Evolutionary conservation across 2,888 invertebrate genomes (phyloP).

Genomic region (Macropis europaea): DNA sequence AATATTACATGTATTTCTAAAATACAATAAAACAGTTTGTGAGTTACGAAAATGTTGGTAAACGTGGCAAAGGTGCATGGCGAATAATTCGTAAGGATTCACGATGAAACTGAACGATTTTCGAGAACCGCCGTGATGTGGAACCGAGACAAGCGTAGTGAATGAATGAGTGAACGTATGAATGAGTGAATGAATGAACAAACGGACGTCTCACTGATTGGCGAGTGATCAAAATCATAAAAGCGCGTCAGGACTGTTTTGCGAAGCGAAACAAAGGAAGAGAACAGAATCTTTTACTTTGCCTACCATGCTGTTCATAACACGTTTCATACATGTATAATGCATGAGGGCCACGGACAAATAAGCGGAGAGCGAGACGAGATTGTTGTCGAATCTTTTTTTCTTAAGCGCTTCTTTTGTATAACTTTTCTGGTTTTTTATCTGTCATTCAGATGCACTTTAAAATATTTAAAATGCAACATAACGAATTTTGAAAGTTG

Average conservation of each 20-base stretch:
- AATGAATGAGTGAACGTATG: constrained; percentile 22
- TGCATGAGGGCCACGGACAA: constrained; percentile 49
- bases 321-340: constrained; percentile 55
- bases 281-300: constrained; percentile 48
- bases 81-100: constrained; percentile 26
- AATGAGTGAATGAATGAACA: constrained; percentile 31
- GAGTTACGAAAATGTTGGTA: background rate
- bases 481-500: no score
- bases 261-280: constrained; percentile 50
- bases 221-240: constrained; percentile 30
- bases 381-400: constrained; percentile 13
- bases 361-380: constrained; percentile 40
- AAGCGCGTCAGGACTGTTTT: constrained; percentile 46
- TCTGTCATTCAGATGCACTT: no score
- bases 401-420: constrained; percentile 8
- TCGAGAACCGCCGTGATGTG: constrained; percentile 9
- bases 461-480: no score
- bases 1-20: no score
- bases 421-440: constrained; percentile 26
- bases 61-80: background rate
- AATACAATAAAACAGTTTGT: no score
- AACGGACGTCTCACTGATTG: constrained; percentile 26
- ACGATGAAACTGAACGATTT: background rate
- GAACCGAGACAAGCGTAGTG: constrained; percentile 9
- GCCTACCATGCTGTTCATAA: constrained; percentile 70